Evolutionary conservation across 2,113 vertebrate species (phyloP), one percentile per base, ranked within the genome.

Genomic region (Rhinolophus sinicus): DNA sequence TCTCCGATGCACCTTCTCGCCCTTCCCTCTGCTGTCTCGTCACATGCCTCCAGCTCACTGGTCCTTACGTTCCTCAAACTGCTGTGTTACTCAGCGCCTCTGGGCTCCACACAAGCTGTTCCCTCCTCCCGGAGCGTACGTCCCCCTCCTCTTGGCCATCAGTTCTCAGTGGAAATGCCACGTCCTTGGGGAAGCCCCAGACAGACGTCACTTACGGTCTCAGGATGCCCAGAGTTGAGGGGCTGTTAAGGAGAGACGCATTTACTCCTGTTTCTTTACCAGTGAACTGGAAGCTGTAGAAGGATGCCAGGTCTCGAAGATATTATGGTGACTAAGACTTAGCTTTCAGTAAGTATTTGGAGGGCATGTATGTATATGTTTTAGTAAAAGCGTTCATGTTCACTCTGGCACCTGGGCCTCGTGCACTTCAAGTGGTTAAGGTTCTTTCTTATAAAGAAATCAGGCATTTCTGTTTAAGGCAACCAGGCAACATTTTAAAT

Each of bases 1-100:
- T 21, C 28, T 22, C 13, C 3, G 28, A 1, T 0, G 1, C 3
- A 4, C 47, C 28, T 4, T 0, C 28, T 3, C 1, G 18, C 35
- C 19, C 33, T 19, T 12, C 8, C n/a, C 8, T 16, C 19, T 0
- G 15, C 52, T 14, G 6, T 47, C 69, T 22, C 9, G 0, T 7
- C 14, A 7, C 4, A 2, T 8, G 2, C 24, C 38, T 24, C 50
- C 35, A 47, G 2, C 60, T 56, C 3, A 2, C 73, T n/a, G 40
- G 60, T 69, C 64, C 5, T 52, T 1, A 33, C 0, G 33, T 26
- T 18, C 62, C n/a, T 33, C 30, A 52, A 26, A 2, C 56, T 11
- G 8, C 75, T n/a, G 21, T 5, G 35, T 21, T 52, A 69, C 76
- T 22, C 35, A 4, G 2, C 5, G 16, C 38, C 38, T 44, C 54